Evolutionary conservation across 2,888 invertebrate species (phyloP).

Genomic region (Apamea anceps): DNA sequence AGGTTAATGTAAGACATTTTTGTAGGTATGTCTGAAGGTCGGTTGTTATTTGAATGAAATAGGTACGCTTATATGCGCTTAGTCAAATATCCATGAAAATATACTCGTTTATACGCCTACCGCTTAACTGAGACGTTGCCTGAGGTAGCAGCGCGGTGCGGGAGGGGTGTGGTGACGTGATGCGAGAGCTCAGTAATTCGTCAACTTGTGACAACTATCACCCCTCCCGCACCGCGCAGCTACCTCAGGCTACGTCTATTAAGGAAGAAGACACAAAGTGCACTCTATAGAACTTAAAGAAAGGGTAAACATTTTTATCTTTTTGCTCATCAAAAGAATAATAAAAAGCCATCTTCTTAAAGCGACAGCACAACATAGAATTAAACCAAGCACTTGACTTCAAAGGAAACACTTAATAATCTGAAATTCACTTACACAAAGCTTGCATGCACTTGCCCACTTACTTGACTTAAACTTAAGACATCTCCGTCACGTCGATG

Average conservation of each 20-base stretch:
- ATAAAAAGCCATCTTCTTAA: background rate
- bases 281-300: background rate
- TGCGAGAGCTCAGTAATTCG: too few species aligned
- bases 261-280: background rate
- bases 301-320: background rate
- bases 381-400: background rate
- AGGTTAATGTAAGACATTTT: background rate
- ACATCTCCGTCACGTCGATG: conserved; percentile 14
- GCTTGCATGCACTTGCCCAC: conserved; percentile 24
- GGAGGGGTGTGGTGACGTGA: too few species aligned
- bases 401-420: conserved; percentile 2
- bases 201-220: too few species aligned
- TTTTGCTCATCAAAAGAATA: background rate
- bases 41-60: background rate
- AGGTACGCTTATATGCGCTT: background rate
- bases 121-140: too few species aligned
- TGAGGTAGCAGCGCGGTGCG: too few species aligned
- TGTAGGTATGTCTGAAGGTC: background rate
- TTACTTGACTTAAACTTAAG: conserved; percentile 23
- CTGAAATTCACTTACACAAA: conserved; percentile 18
- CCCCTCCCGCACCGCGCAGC: too few species aligned
- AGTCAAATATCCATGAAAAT: background rate
- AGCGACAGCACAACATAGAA: background rate
- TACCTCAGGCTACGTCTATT: background rate
- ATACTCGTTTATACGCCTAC: background rate